Evolutionary conservation across 2,113 vertebrate genomes (phyloP).

Genomic region (Melanostigma gelatinosum): DNA sequence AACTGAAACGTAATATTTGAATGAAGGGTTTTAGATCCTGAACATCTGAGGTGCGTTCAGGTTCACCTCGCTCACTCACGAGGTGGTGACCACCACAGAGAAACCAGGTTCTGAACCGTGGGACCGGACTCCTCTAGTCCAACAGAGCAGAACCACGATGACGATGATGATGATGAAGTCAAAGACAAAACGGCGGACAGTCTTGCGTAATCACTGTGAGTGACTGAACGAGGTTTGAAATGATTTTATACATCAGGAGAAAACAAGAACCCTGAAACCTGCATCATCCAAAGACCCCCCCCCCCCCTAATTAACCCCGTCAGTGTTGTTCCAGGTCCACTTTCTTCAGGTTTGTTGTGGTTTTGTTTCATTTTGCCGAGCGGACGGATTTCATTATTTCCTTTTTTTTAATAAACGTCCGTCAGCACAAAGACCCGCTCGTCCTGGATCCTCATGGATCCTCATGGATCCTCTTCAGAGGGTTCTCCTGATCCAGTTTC

Average conservation of each 20-base stretch:
- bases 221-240: constrained; percentile 36
- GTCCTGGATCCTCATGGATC: neutral
- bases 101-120: no score
- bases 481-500: neutral
- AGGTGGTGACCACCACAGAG: no score
- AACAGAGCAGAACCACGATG: neutral
- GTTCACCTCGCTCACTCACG: no score
- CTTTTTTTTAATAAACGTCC: constrained; percentile 10
- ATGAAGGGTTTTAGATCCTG: no score
- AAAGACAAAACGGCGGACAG: constrained; percentile 8
- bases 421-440: neutral
- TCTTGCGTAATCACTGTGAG: constrained; percentile 41
- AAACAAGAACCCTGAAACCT: neutral
- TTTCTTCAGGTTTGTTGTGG: constrained; percentile 4
- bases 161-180: constrained; percentile 12
- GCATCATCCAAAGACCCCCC: neutral
- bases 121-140: neutral
- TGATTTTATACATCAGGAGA: constrained; percentile 19
- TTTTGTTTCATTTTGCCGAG: neutral
- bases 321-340: neutral
- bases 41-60: no score
- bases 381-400: neutral
- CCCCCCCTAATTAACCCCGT: neutral
- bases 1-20: no score
- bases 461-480: neutral